Evolutionary conservation across 2,113 vertebrate species (phyloP).

Genomic region (Odontophorus gujanensis): DNA sequence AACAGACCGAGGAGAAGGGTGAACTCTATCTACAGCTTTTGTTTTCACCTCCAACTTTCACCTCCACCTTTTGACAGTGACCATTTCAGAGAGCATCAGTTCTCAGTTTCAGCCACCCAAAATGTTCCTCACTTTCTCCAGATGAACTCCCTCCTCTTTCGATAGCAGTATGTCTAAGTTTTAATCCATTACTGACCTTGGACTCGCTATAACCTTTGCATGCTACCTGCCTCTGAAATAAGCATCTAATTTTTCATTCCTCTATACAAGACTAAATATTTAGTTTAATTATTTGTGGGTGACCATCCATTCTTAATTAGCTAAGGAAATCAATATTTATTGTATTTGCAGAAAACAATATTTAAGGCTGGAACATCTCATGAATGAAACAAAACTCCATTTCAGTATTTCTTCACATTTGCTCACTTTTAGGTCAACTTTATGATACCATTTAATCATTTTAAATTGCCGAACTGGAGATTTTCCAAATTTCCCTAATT

Average conservation of each 20-base stretch:
- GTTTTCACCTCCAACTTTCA: not conserved
- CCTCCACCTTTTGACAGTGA: not conserved
- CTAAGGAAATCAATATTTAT: constrained; percentile 47
- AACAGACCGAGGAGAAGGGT: not conserved
- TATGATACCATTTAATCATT: constrained; percentile 35
- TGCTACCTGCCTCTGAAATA: not conserved
- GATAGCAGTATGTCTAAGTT: not conserved
- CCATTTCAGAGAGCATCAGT: not conserved
- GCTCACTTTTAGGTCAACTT: not conserved
- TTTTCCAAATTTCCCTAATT: constrained; percentile 41
- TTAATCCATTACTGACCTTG: constrained; percentile 22
- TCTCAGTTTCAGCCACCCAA: not conserved
- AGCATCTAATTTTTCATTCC: constrained; percentile 36
- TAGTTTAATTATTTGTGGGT: constrained; percentile 54
- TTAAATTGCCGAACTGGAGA: constrained; percentile 44
- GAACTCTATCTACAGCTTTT: not conserved
- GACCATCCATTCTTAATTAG: constrained; percentile 44
- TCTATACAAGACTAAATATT: constrained; percentile 22
- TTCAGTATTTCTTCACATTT: constrained; percentile 31
- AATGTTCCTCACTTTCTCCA: not conserved
- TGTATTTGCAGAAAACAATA: constrained; percentile 52
- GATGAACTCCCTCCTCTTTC: not conserved
- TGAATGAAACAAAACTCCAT: constrained; percentile 30
- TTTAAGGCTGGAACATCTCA: constrained; percentile 28
- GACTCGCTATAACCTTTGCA: not conserved